Conservation (phyloP, 2,888 invertebrate genomes). For the Agonopterix alstromeriana region DNA sequence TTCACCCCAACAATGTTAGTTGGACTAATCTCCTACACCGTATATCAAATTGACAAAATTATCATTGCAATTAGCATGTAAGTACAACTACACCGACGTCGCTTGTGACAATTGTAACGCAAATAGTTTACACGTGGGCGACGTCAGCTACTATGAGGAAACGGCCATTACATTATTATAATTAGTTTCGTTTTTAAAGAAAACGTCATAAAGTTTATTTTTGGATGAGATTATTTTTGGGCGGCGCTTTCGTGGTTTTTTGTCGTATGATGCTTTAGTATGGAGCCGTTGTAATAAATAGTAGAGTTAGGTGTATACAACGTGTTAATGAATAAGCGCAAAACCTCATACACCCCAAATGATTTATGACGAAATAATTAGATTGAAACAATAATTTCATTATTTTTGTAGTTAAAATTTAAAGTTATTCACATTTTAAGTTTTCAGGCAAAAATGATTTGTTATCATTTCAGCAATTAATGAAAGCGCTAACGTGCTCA, state of each 20-base stretch:
- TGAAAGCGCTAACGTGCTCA: too few species aligned
- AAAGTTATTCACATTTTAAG: too few species aligned
- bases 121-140: slow-evolving; percentile 4
- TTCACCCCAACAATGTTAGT: not conserved
- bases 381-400: too few species aligned
- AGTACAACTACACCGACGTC: not conserved
- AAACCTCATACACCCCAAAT: too few species aligned
- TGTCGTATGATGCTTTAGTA: not conserved
- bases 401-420: too few species aligned
- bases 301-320: too few species aligned
- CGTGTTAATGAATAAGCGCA: too few species aligned
- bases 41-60: slow-evolving; percentile 4
- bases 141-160: not conserved
- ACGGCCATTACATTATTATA: slow-evolving; percentile 6
- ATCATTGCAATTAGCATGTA: slow-evolving; percentile 7
- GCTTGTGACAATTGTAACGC: slow-evolving; percentile 5
- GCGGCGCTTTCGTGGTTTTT: slow-evolving; percentile 1
- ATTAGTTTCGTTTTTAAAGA: slow-evolving; percentile 3
- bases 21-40: not conserved
- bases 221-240: slow-evolving; percentile 4
- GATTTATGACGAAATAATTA: too few species aligned
- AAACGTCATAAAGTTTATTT: slow-evolving; percentile 1
- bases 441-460: too few species aligned
- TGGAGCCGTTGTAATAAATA: too few species aligned
- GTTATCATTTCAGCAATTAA: too few species aligned